Conservation (phyloP, 2,113 vertebrate genomes). For the Thalassoma bifasciatum region DNA sequence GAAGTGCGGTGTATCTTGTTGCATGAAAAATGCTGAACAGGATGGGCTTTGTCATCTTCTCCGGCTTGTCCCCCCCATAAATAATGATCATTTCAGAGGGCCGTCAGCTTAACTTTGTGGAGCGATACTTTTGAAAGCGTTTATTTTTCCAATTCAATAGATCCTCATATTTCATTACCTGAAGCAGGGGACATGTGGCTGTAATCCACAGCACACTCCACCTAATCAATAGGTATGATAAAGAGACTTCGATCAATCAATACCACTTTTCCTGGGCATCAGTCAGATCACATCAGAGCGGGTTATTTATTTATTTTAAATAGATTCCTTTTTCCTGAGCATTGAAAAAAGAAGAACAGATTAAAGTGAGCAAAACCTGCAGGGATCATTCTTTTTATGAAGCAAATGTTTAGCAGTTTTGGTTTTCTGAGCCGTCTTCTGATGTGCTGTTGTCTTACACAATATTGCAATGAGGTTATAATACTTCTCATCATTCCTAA, state of each 20-base stretch:
- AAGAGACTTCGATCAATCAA: constrained; percentile 66
- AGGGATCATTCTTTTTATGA: not conserved
- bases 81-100: constrained; percentile 70
- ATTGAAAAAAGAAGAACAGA: not conserved
- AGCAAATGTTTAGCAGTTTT: not conserved
- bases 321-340: not conserved
- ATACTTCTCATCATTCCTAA: constrained; percentile 16
- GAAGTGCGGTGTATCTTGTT: constrained; percentile 63
- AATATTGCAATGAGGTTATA: not conserved
- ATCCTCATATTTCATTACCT: constrained; percentile 75
- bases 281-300: constrained; percentile 29
- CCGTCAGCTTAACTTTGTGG: constrained; percentile 70
- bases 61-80: constrained; percentile 47
- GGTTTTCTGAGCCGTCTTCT: not conserved
- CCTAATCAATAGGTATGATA: constrained; percentile 68
- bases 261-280: constrained; percentile 48
- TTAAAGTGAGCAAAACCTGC: not conserved
- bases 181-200: constrained; percentile 41
- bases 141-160: constrained; percentile 72
- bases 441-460: not conserved
- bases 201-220: constrained; percentile 47
- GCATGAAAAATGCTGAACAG: constrained; percentile 80
- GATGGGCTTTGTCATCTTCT: constrained; percentile 69
- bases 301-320: not conserved
- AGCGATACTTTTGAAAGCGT: constrained; percentile 74